Evolutionary conservation across 1,140 invertebrate species (phyloP).

Genomic region (Dendrolimus kikuchii): DNA sequence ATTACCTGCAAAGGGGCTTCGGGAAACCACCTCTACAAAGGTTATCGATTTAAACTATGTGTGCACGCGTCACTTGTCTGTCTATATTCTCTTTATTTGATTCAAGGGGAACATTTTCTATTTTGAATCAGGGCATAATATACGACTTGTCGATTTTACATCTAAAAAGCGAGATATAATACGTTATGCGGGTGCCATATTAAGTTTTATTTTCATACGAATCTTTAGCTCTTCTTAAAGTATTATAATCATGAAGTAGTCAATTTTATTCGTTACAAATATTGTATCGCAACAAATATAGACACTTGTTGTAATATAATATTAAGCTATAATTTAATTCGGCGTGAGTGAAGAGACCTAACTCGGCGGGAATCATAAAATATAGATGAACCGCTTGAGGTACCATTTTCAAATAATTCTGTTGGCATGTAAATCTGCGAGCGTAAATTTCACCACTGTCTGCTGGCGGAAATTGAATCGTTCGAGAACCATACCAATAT

Average conservation of each 20-base stretch:
- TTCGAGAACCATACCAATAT: conserved; percentile 57
- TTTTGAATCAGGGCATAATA: no score
- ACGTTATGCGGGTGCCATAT: no score
- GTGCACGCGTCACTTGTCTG: conserved; percentile 36
- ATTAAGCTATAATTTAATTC: no score
- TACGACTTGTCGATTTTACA: no score
- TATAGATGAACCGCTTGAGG: conserved; percentile 50
- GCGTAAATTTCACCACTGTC: conserved; percentile 64
- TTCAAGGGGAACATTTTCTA: not conserved
- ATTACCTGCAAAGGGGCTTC: conserved; percentile 67
- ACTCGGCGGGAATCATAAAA: conserved; percentile 30
- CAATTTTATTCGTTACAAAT: no score
- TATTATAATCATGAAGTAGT: no score
- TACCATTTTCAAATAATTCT: conserved; percentile 61
- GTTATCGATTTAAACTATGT: conserved; percentile 65
- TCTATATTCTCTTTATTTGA: conserved; percentile 15
- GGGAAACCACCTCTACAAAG: conserved; percentile 57
- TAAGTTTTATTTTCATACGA: no score
- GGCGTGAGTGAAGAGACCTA: no score
- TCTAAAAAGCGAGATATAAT: no score
- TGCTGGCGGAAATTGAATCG: conserved; percentile 66
- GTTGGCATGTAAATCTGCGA: conserved; percentile 60
- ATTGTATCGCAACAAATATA: no score
- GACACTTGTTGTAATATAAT: no score
- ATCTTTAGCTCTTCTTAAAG: no score